phyloP scores from a whole-genome alignment of 2,888 invertebrate species.

The Pristionchus arcanus region DNA sequence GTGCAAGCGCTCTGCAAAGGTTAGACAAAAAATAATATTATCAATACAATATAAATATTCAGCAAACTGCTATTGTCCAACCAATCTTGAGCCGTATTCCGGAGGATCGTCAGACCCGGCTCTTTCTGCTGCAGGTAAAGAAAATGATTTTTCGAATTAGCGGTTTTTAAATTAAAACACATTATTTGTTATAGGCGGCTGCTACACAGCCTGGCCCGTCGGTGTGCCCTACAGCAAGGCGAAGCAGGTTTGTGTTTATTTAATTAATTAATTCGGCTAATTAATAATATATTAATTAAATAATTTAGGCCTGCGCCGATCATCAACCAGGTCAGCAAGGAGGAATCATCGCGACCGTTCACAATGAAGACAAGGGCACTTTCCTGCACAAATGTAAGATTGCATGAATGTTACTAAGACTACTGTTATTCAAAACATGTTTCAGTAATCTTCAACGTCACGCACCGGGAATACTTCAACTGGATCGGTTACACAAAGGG shows the following conservation, averaged over 20 bases:
- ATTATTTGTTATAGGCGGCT: too few species aligned
- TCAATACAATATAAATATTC: not conserved
- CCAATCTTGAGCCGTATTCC: not conserved
- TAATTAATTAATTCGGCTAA: too few species aligned
- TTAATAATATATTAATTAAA: not conserved
- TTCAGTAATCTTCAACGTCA: not conserved
- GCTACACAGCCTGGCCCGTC: not conserved
- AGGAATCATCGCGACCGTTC: not conserved
- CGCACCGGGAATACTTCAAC: not conserved
- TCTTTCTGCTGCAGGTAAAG: not conserved
- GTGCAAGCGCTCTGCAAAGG: not conserved
- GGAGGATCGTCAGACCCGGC: not conserved
- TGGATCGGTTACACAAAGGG: not conserved
- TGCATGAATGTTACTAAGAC: too few species aligned
- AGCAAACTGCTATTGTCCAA: not conserved
- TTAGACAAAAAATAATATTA: not conserved
- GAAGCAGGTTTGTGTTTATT: not conserved
- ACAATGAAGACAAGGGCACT: not conserved
- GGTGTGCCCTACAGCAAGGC: slow-evolving; percentile 1
- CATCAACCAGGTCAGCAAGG: not conserved
- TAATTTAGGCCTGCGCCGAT: not conserved
- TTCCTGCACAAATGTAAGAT: not conserved
- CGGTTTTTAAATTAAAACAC: too few species aligned
- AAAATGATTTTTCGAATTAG: too few species aligned
- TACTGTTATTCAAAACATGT: too few species aligned